These are phyloP conservation scores for Panurus biarmicus DNA, from an alignment of 2,113 vertebrate genomes.

Conservation along the genomic window DNA sequence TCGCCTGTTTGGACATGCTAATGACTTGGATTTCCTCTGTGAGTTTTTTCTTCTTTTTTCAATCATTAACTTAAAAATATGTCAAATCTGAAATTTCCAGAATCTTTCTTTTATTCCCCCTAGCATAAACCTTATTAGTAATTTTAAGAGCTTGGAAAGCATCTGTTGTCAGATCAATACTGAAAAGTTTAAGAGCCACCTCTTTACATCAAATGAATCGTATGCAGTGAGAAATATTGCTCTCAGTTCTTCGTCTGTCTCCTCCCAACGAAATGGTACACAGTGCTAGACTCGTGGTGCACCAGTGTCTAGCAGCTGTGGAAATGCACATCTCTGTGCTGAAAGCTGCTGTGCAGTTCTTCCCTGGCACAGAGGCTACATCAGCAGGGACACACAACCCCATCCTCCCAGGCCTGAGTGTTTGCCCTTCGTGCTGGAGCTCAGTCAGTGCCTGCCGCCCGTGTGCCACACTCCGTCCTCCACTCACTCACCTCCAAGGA, in stretches of 20 bases:
- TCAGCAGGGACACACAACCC: not conserved
- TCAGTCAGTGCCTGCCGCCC: not conserved
- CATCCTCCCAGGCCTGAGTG: not conserved
- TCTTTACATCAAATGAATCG: not conserved
- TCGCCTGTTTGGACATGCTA: slow-evolving; percentile 28
- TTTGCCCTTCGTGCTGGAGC: not conserved
- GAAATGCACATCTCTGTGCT: not conserved
- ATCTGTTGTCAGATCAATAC: not conserved
- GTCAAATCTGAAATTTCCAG: not conserved
- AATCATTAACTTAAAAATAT: not conserved
- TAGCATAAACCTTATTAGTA: not conserved
- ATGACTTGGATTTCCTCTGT: not conserved
- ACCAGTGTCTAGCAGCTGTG: not conserved
- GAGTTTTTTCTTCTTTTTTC: not conserved
- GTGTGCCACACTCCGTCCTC: not conserved
- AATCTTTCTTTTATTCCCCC: not conserved
- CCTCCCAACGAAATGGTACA: not conserved
- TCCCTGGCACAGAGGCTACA: not conserved
- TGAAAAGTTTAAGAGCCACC: not conserved
- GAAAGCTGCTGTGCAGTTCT: not conserved
- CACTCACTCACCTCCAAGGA: not conserved
- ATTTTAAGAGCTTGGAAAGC: not conserved
- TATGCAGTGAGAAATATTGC: slow-evolving; percentile 13
- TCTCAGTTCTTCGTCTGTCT: not conserved
- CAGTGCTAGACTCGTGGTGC: not conserved